Base-by-base conservation (phyloP, 2,888 invertebrate genomes). In the Dilophus febrilis region DNA sequence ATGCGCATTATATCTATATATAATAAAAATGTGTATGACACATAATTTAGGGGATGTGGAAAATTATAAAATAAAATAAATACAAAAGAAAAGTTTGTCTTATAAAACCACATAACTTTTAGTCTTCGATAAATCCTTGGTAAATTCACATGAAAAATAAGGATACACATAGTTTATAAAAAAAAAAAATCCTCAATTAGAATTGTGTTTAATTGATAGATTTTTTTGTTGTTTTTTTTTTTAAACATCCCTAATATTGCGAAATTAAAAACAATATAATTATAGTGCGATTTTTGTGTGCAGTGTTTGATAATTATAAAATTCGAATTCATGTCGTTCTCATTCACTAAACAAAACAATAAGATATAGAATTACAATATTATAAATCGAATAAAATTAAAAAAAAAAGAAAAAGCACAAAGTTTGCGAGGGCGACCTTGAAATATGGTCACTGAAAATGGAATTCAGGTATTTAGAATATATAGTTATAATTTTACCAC, bases 391-490 rank as follows among this genome's bases (percentile, higher is more conserved):
- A n/a, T n/a, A n/a, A 22, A 8, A 22, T 22, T 6, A 6, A 22
- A 22, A 22, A 22, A 22, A 22, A 22, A 22, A 22, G 8, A 22
- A 22, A 22, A 32, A 37, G 22, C 12, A 40, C 38, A 40, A 39
- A 37, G 29, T 38, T 18, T 18, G 12, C 35, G 22, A 38, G 35
- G 19, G 44, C 46, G 46, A 47, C 47, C 46, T 46, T 42, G 55
- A 58, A 53, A 63, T n/a, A n/a, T 63, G 62, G 62, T 63, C 45
- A 63, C 62, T 40, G 62, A 63, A 54, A 62, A 61, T 49, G 62
- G 62, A 55, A 53, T 55, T 44, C 62, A 62, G 62, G 62, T 63
- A 62, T 31, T 18, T 29, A 34, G 16, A 14, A 4, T 7, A 11
- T 22, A 27, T 33, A 22, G 5, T 6, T 22, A 22, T n/a, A n/a